These are phyloP conservation scores for Lutraria rhynchaena DNA, from an alignment of 1,140 invertebrate genomes.

Conservation along the genomic window DNA sequence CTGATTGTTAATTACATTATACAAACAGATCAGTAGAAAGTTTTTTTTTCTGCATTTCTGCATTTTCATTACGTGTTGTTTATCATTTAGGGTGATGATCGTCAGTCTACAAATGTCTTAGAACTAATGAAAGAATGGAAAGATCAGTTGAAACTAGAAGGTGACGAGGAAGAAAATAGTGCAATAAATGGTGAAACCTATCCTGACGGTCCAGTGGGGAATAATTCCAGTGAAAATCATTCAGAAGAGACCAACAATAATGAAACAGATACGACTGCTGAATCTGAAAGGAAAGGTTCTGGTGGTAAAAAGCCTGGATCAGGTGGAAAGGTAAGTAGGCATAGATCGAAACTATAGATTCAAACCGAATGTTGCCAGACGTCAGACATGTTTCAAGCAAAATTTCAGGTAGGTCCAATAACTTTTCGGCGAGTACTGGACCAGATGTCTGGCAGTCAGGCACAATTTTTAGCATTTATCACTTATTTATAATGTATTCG, in stretches of 20 bases:
- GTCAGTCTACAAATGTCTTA: conserved; percentile 73
- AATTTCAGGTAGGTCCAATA: too few relatives aligned
- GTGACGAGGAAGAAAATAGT: conserved; percentile 63
- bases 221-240: conserved; percentile 4
- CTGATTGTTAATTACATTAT: too few relatives aligned
- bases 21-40: too few relatives aligned
- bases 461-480: too few relatives aligned
- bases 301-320: conserved; percentile 67
- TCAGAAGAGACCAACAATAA: conserved; percentile 26
- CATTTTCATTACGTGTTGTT: too few relatives aligned
- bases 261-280: conserved; percentile 1
- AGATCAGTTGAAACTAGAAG: conserved; percentile 65
- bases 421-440: too few relatives aligned
- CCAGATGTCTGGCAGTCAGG: too few relatives aligned
- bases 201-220: conserved; percentile 1
- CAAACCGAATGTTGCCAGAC: too few relatives aligned
- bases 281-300: conserved; percentile 57
- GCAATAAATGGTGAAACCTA: conserved; percentile 64
- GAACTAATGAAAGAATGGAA: conserved; percentile 79
- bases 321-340: conserved; percentile 56
- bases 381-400: too few relatives aligned
- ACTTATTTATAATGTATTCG: too few relatives aligned
- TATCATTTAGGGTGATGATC: conserved; percentile 29
- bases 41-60: too few relatives aligned
- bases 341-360: too few relatives aligned